phyloP scores from a whole-genome alignment of 2,888 invertebrate species.

The Melinaea menophilus region DNA sequence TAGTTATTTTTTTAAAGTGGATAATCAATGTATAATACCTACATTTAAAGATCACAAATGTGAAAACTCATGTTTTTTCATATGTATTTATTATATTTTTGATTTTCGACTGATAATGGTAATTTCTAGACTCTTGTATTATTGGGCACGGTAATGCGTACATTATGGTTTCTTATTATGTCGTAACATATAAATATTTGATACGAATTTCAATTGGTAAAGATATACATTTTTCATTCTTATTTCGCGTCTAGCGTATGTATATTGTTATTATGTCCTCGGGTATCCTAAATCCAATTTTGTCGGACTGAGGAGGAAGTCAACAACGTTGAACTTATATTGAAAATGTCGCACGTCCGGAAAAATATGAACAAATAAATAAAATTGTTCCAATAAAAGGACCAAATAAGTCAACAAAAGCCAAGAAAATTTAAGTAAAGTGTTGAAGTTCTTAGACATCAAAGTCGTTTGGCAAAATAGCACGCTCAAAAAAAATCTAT shows the following conservation, averaged over 20 bases:
- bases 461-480: background rate
- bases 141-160: no score
- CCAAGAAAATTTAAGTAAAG: background rate
- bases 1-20: no score
- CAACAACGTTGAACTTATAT: constrained; percentile 14
- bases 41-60: no score
- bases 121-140: no score
- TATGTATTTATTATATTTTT: no score
- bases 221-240: background rate
- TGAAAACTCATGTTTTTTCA: no score
- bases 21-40: no score
- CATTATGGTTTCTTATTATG: no score
- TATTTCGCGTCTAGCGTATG: background rate
- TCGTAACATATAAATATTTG: no score
- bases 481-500: no score
- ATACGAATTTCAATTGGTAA: background rate
- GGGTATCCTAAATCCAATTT: constrained; percentile 5
- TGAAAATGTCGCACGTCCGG: constrained; percentile 9
- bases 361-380: constrained; percentile 13
- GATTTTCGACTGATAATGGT: no score
- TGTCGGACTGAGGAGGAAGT: constrained; percentile 6
- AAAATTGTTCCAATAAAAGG: background rate
- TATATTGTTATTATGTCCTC: background rate
- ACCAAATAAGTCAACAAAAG: background rate
- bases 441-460: background rate